Base-by-base conservation (phyloP, 2,888 invertebrate genomes). In the Eupithecia insigniata region DNA sequence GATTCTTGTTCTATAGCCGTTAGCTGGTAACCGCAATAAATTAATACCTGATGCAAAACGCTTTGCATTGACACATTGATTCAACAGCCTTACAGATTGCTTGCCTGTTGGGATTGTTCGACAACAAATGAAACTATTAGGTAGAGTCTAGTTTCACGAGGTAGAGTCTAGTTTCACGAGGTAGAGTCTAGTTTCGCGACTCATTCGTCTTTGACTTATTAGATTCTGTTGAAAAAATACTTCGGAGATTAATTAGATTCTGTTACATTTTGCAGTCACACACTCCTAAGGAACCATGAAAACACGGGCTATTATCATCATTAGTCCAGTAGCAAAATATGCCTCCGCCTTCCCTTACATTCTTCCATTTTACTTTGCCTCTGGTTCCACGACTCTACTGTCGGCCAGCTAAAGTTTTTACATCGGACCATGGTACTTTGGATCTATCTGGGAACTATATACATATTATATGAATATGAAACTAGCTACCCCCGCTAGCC, bases 31-130 rank as follows among this genome's bases (percentile, higher is more conserved):
- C 85, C 85, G 83, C 85, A 85, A 80, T 80, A 83, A n/a, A n/a
- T n/a, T n/a, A n/a, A 88, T 89, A 89, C 89, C 88, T 89, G 87
- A 88, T 84, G 84, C 83, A 88, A 89, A 85, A 80, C 83, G 84
- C 85, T 85, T 83, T 80, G 79, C 82, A 81, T 79, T 83, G 84
- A 84, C 80, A 80, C 80, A 81, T 80, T 83, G 85, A 83, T 80
- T 80, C 80, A 34, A 62, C 34, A 32, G 32, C 61, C n/a, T n/a
- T 32, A 62, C 34, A 62, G 34, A 62, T 62, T 62, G n/a, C 8
- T 32, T 32, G 34, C 34, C 22, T 28, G 30, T 60, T 16, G 30
- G 30, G 26, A 60, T 43, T 43, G 46, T 22, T 51, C 46, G 10
- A 22, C 2, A 22, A 22, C 22, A 10, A 51, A 51, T 22, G n/a